phyloP scores from a whole-genome alignment of 64 coral and sea anemone species.

The Dendrophyllia cribrosa region DNA sequence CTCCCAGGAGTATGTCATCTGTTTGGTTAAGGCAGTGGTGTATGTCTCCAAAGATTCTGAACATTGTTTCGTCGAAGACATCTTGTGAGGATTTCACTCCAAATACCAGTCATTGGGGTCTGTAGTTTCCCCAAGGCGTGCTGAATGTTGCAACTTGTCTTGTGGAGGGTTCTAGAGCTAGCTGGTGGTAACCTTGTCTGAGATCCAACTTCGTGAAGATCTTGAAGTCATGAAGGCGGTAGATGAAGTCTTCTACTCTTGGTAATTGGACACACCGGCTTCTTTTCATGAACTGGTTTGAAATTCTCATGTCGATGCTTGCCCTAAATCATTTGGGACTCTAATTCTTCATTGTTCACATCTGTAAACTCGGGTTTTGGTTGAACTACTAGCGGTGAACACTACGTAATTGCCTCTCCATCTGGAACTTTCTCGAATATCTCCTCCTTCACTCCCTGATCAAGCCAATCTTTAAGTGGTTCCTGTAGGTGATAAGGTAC shows the following conservation, averaged over 20 bases:
- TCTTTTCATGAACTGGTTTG: conserved; percentile 52
- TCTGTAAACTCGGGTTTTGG: conserved; percentile 45
- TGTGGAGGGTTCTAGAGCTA: conserved; percentile 57
- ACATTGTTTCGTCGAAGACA: conserved; percentile 52
- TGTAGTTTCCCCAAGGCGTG: conserved; percentile 60
- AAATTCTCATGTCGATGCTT: conserved; percentile 75
- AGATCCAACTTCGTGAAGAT: conserved; percentile 76
- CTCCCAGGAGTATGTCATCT: conserved; percentile 65
- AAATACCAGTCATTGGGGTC: conserved; percentile 28
- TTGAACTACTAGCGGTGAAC: conserved; percentile 61
- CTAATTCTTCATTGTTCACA: conserved; percentile 46
- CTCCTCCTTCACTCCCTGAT: conserved; percentile 45
- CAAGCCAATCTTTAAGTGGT: conserved; percentile 62
- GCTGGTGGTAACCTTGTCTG: conserved; percentile 67
- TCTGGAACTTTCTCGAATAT: conserved; percentile 74
- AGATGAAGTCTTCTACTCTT: conserved; percentile 65
- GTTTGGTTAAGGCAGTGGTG: conserved; percentile 42
- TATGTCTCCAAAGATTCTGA: conserved; percentile 63
- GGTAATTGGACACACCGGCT: conserved; percentile 66
- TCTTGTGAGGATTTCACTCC: conserved; percentile 44
- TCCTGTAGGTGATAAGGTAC: conserved; percentile 60
- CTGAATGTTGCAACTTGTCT: conserved; percentile 64
- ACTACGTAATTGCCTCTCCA: conserved; percentile 60
- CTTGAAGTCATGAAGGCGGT: conserved; percentile 65
- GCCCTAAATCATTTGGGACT: conserved; percentile 71